Percentiles rank a stretch among this genome's conserved stretches.
phyloP scores from a whole-genome alignment of 2,797 vertebrate genomes.

The Melanotaenia nigrans region DNA sequence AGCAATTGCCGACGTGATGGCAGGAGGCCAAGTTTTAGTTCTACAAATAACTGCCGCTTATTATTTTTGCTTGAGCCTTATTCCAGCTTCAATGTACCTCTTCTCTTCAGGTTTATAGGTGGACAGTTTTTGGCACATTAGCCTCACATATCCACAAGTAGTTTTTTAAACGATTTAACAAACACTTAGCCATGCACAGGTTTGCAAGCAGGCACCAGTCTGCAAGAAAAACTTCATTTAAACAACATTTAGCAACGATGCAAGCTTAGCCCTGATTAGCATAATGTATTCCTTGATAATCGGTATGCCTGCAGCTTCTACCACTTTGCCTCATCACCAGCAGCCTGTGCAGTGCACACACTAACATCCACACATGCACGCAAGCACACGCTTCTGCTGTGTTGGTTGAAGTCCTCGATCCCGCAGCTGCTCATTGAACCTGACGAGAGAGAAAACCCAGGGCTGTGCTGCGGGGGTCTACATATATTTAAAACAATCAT shows the following conservation, averaged over 20 bases:
- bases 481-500: slow-evolving; percentile 81
- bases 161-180: not conserved
- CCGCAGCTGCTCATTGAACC: slow-evolving; percentile 50
- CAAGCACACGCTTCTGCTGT: slow-evolving; percentile 19
- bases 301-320: slow-evolving; percentile 39
- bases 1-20: slow-evolving; percentile 9
- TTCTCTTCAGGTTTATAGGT: slow-evolving; percentile 1
- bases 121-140: slow-evolving; percentile 1
- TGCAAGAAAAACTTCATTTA: slow-evolving; percentile 48
- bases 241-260: slow-evolving; percentile 60
- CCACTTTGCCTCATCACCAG: slow-evolving; percentile 35
- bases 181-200: not conserved
- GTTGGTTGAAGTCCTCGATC: slow-evolving; percentile 57
- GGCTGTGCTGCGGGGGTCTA: slow-evolving; percentile 70
- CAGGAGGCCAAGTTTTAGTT: slow-evolving; percentile 14
- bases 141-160: not conserved
- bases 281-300: slow-evolving; percentile 73
- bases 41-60: slow-evolving; percentile 4
- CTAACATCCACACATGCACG: not conserved
- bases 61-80: too few relatives aligned
- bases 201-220: slow-evolving; percentile 33
- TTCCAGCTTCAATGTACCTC: too few relatives aligned
- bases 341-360: slow-evolving; percentile 18
- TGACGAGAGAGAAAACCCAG: slow-evolving; percentile 61
- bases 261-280: slow-evolving; percentile 44